Evolutionary conservation across 2,113 vertebrate genomes (phyloP), one percentile per base, ranked within the genome.

Genomic region (Gila orcuttii): DNA sequence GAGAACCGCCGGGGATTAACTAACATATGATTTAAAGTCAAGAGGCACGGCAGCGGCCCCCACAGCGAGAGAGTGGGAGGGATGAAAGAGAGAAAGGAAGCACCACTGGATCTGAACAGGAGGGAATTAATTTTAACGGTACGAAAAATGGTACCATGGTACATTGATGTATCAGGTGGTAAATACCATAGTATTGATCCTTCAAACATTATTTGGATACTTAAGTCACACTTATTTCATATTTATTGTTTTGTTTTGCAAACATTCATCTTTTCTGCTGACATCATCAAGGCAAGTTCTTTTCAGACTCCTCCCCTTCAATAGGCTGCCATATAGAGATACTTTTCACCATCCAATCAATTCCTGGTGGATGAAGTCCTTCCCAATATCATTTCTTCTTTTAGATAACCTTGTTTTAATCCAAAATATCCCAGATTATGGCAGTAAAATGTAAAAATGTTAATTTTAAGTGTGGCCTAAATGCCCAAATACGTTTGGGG

Each of bases 11-110:
- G 7, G 31, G 64, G 71, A 78, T 86, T 87, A 87, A n/a, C 59
- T 55, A 87, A 85, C 83, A 87, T 86, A 85, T 87, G 85, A 84
- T 86, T 50, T 62, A 68, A 60, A 19, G 83, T 85, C 88, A 86
- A 85, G 68, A 76, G 66, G 83, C 57, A 57, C 85, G 86, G 83
- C 62, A 86, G 88, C 89, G 78, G 87, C 86, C 89, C 92, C 92
- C 92, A 92, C 90, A 92, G 91, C 83, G 83, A 83, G 85, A 82
- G 88, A 28, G 64, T 21, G 84, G 90, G 57, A 6, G 45, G 17
- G 81, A 91, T 86, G 87, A 89, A 88, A 68, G 88, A 90, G 83
- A 86, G 87, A 90, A 86, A 62, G 85, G 33, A 60, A 60, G 77
- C 31, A 42, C 23, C 11, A 0, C 23, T n/a, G 23, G 55, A 60